Conservation (phyloP, 2,888 invertebrate species). For the Lutraria lutraria region DNA sequence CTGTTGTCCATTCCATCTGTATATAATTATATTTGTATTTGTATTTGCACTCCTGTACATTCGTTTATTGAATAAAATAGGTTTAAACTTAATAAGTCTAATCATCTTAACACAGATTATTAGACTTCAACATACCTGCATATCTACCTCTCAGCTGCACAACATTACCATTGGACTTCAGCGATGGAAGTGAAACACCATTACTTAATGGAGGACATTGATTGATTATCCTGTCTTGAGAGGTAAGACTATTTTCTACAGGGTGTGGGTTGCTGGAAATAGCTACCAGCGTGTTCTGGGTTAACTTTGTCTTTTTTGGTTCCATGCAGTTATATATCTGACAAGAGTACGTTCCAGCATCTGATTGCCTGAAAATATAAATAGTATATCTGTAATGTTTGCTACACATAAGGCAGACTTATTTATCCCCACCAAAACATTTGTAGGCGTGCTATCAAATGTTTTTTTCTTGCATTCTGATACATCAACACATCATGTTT, state of each 20-base stretch:
- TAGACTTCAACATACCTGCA: background rate
- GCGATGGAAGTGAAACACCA: background rate
- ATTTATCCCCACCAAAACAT: too few species aligned
- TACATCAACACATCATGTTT: too few species aligned
- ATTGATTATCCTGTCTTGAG: background rate
- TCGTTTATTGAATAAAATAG: too few species aligned
- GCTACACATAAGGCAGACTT: too few species aligned
- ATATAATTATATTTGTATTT: too few species aligned
- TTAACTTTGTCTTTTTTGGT: slow-evolving; percentile 58
- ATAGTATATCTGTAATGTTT: background rate
- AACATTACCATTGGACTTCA: background rate
- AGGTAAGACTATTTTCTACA: slow-evolving; percentile 17
- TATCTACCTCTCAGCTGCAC: background rate
- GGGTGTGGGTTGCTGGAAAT: slow-evolving; percentile 54
- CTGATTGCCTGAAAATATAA: slow-evolving; percentile 61
- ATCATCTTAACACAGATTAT: too few species aligned
- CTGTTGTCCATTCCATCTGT: too few species aligned
- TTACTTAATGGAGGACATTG: background rate
- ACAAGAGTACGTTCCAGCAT: slow-evolving; percentile 78
- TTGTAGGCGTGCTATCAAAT: too few species aligned
- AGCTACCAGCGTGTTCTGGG: slow-evolving; percentile 57
- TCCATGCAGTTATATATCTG: slow-evolving; percentile 75
- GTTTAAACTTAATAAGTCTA: too few species aligned
- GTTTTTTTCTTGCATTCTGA: too few species aligned
- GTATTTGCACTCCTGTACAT: too few species aligned